These are phyloP conservation scores for Lutraria lutraria DNA, from an alignment of 2,888 invertebrate species.

Conservation along the genomic window DNA sequence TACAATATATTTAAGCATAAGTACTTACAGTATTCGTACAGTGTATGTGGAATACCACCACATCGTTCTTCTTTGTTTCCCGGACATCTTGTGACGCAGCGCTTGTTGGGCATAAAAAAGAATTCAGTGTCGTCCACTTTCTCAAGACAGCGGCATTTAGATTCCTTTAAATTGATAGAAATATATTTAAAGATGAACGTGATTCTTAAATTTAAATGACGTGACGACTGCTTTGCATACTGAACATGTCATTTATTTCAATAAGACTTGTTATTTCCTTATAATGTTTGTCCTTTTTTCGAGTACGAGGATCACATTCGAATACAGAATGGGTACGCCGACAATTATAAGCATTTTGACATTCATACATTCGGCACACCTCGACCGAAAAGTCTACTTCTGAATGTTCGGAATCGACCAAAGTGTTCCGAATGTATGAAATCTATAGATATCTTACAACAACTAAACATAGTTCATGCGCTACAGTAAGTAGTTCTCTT, in stretches of 20 bases:
- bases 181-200: not conserved
- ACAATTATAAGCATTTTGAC: not conserved
- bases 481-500: too few species aligned
- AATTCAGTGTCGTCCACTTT: not conserved
- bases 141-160: not conserved
- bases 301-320: not conserved
- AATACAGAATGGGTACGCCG: not conserved
- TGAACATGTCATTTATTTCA: not conserved
- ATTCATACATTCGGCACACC: too few species aligned
- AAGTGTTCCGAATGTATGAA: too few species aligned
- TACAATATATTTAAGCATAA: not conserved
- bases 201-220: not conserved
- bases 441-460: too few species aligned
- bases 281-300: not conserved
- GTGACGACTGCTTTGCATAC: not conserved
- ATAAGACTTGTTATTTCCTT: not conserved
- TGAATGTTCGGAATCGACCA: not conserved
- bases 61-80: slow-evolving; percentile 45
- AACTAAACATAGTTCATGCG: too few species aligned
- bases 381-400: too few species aligned
- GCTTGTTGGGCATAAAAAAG: not conserved
- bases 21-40: slow-evolving; percentile 54
- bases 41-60: slow-evolving; percentile 48
- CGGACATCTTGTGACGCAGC: slow-evolving; percentile 47
- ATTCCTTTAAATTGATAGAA: not conserved